These are phyloP conservation scores for Camponotus floridanus DNA, from an alignment of 1,140 invertebrate species.

Conservation along the genomic window DNA sequence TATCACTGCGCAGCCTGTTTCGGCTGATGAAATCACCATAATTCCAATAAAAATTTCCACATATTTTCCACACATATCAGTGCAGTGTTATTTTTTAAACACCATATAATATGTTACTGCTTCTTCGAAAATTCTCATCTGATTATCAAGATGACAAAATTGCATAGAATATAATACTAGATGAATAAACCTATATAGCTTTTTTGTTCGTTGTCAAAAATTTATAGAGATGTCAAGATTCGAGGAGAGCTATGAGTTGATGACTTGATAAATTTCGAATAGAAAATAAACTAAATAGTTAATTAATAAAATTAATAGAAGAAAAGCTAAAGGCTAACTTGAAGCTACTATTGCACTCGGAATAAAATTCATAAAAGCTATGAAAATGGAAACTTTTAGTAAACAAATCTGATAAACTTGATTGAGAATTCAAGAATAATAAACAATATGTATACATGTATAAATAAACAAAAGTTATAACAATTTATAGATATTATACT, in stretches of 20 bases:
- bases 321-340: background rate
- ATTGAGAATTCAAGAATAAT: background rate
- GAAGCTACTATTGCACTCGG: background rate
- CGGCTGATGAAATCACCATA: background rate
- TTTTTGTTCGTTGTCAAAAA: too few relatives aligned
- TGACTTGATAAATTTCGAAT: constrained; percentile 8
- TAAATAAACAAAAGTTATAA: background rate
- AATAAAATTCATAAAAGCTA: background rate
- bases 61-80: background rate
- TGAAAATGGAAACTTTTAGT: background rate
- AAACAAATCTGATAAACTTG: background rate
- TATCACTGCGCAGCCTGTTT: constrained; percentile 64
- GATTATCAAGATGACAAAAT: constrained; percentile 10
- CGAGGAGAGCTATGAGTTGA: background rate
- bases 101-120: constrained; percentile 7
- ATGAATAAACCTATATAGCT: background rate
- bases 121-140: background rate
- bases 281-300: background rate
- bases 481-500: background rate
- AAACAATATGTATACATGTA: background rate
- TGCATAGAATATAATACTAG: constrained; percentile 1
- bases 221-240: background rate
- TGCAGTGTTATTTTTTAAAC: background rate
- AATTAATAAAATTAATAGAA: background rate
- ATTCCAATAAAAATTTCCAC: background rate